Evolutionary conservation across 2,888 invertebrate species (phyloP), one percentile per base, ranked within the genome.

Genomic region (Uropetala carovei): DNA sequence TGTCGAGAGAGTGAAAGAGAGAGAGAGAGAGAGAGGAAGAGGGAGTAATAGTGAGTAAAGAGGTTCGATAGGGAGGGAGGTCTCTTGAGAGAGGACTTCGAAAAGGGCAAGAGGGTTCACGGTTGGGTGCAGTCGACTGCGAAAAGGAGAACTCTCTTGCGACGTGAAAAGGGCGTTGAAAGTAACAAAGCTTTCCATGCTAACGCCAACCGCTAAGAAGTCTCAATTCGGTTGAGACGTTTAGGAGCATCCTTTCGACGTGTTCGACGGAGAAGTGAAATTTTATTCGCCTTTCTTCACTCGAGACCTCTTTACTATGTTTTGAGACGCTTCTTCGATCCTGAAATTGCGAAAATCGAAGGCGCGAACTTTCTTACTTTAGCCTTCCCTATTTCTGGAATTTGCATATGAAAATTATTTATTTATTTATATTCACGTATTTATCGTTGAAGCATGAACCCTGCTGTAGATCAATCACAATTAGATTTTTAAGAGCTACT

Each of bases 61-160:
- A n/a, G n/a, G 11, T 11, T 7, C 13, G 27, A 22, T n/a, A 13
- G n/a, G 81, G 22, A 27, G 7, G 27, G 22, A 30, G 22, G 27
- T n/a, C 81, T 22, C 9, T 7, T 43, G 85, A 22, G 85, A 58
- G 85, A 85, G n/a, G 85, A 58, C 4, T 14, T 85, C 58, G 27
- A 57, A 60, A 60, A 86, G 86, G 86, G 59, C 59, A 75, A 14
- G 30, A 60, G 22, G 60, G 86, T 60, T 86, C 86, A 86, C 86
- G 86, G 59, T 86, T 60, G 86, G 60, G 60, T 60, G 86, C 59
- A 30, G 59, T 60, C 22, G 58, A 58, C 58, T n/a, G 58, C 18
- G 59, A 13, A 58, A 85, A 85, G 43, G 43, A 43, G 43, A 43
- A 43, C 43, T 43, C 43, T 43, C 43, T 43, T 5, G 43, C 43